Evolutionary conservation across 2,888 invertebrate genomes (phyloP).

Genomic region (Ecliptopera silaceata): DNA sequence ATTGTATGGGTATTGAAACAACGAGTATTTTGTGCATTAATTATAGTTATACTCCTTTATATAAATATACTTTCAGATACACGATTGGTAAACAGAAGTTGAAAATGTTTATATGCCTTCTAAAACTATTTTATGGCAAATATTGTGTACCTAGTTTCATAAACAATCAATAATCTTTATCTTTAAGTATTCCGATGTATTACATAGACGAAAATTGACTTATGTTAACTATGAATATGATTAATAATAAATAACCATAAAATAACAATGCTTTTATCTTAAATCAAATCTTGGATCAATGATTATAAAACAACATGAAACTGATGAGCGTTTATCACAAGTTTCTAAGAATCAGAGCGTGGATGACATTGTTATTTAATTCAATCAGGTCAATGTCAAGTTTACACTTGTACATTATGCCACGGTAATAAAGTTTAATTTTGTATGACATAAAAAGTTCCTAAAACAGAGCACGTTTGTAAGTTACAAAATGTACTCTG

Average conservation of each 20-base stretch:
- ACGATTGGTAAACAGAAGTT: no score
- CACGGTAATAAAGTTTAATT: conserved; percentile 16
- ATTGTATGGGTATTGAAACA: conserved; percentile 2
- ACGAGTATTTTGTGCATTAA: neutral
- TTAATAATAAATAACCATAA: no score
- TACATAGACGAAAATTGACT: no score
- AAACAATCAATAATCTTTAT: no score
- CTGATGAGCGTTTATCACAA: neutral
- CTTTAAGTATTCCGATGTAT: no score
- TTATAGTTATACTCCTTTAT: neutral
- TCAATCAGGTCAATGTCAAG: conserved; percentile 20
- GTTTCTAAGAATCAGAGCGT: neutral
- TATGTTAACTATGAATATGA: no score
- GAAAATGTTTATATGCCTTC: no score
- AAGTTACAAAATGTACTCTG: conserved; percentile 17
- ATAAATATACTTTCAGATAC: no score
- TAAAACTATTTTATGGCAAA: no score
- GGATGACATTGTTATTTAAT: no score
- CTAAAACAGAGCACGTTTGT: conserved; percentile 7
- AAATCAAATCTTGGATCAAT: neutral
- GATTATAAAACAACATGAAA: neutral
- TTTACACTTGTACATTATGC: conserved; percentile 6
- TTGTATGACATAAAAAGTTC: conserved; percentile 6
- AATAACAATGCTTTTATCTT: no score
- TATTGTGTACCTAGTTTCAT: no score